phyloP scores from a whole-genome alignment of 2,113 vertebrate species.

The Ailurus styani region DNA sequence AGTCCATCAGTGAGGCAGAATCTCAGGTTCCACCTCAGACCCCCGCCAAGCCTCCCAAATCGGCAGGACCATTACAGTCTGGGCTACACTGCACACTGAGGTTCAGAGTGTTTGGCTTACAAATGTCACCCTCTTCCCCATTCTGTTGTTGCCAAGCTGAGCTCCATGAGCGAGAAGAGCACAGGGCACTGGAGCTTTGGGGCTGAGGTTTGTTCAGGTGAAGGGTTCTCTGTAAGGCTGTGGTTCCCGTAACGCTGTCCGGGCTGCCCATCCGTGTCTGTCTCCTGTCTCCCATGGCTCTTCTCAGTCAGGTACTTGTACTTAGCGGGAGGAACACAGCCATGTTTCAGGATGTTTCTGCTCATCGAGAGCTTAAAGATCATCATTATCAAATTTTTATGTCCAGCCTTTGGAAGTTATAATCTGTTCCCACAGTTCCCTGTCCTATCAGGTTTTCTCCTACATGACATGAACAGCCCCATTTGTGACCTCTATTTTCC shows the following conservation, averaged over 20 bases:
- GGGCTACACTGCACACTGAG: background rate
- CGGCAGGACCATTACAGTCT: background rate
- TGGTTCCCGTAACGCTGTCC: background rate
- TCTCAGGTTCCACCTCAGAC: background rate
- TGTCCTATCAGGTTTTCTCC: background rate
- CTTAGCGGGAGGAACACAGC: background rate
- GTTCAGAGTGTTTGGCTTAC: background rate
- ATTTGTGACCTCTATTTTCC: background rate
- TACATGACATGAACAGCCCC: background rate
- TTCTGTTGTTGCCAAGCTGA: background rate
- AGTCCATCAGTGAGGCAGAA: background rate
- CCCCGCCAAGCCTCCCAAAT: background rate
- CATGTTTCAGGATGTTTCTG: conserved; percentile 28
- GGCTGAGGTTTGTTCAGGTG: background rate
- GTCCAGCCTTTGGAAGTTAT: background rate
- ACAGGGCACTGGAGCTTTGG: background rate
- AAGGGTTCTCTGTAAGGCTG: background rate
- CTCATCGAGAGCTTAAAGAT: background rate
- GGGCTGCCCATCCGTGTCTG: background rate
- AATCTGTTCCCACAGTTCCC: background rate
- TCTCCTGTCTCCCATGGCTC: background rate
- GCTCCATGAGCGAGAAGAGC: accelerated
- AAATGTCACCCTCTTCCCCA: accelerated
- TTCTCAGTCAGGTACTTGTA: background rate
- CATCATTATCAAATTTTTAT: background rate